Evolutionary conservation across 2,113 vertebrate species (phyloP), one percentile per base, ranked within the genome.

Genomic region (Patagioenas fasciata): DNA sequence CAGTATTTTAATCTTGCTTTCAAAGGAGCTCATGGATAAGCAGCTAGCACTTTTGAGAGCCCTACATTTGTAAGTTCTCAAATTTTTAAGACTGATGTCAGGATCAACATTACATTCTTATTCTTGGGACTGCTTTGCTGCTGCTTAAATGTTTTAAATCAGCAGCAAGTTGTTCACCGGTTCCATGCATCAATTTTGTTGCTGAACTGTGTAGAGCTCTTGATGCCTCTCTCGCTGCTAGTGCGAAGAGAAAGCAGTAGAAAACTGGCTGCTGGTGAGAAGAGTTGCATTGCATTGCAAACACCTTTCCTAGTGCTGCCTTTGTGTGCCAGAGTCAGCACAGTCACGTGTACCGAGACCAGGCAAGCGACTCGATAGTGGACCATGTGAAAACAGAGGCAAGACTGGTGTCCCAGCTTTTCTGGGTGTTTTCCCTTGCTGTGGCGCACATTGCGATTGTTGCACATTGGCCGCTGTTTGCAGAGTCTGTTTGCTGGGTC

Each of bases 391-490:
- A 86, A 80, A 66, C 1, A 72, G 51, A 64, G 80, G 64, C 62
- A 62, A 29, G 40, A 20, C 40, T 28, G 42, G 28, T 23, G 60
- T 53, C 65, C 56, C 28, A 32, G 1, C 24, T 40, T 15, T 1
- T 24, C 32, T 48, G 15, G 38, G 4, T 6, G 36, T 82, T 80
- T 77, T 14, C 36, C n/a, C 24, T 81, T 78, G 71, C 32, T 15
- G 9, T 60, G 26, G 34, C 32, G 44, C 40, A 7, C 0, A 0
- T 50, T 2, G 0, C 1, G 1, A 56, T 77, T 51, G 40, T 25
- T 56, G 44, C 53, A 50, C 6, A 0, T 44, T 11, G 26, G 36
- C 42, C 73, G 2, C 25, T 11, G 65, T 31, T 57, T 54, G 70
- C 70, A 72, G 84, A 62, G 1, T 21, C 9, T 40, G 72, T 28